Evolutionary conservation across 2,888 invertebrate genomes (phyloP).

Genomic region (Leucoma salicis): DNA sequence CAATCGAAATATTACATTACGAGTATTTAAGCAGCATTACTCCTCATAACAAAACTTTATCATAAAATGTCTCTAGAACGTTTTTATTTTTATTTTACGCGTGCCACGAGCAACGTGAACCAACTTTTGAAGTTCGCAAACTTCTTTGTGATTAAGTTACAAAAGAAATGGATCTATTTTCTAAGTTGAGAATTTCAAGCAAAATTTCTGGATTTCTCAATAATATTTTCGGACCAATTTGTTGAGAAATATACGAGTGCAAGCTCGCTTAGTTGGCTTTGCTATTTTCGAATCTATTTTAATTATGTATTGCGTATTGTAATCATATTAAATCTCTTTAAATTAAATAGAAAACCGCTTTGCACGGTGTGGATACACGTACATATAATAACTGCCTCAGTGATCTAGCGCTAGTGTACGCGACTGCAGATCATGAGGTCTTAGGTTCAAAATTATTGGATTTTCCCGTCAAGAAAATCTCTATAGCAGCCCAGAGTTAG

Average conservation of each 20-base stretch:
- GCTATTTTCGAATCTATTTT: background rate
- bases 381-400: no score
- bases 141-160: constrained; percentile 50
- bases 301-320: no score
- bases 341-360: no score
- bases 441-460: no score
- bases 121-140: constrained; percentile 43
- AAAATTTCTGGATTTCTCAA: constrained; percentile 29
- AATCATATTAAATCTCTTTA: no score
- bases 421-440: no score
- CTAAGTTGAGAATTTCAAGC: constrained; percentile 31
- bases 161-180: constrained; percentile 49
- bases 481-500: no score
- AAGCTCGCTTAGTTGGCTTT: background rate
- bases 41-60: constrained; percentile 23
- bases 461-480: no score
- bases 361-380: no score
- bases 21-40: constrained; percentile 32
- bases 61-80: constrained; percentile 28
- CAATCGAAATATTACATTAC: constrained; percentile 5
- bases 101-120: constrained; percentile 38
- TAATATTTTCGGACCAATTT: constrained; percentile 30
- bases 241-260: constrained; percentile 17
- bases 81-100: constrained; percentile 49
- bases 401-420: no score